These are phyloP conservation scores for Chromoteleia sp. DNA, from an alignment of 2,888 invertebrate genomes.

Conservation along the genomic window DNA sequence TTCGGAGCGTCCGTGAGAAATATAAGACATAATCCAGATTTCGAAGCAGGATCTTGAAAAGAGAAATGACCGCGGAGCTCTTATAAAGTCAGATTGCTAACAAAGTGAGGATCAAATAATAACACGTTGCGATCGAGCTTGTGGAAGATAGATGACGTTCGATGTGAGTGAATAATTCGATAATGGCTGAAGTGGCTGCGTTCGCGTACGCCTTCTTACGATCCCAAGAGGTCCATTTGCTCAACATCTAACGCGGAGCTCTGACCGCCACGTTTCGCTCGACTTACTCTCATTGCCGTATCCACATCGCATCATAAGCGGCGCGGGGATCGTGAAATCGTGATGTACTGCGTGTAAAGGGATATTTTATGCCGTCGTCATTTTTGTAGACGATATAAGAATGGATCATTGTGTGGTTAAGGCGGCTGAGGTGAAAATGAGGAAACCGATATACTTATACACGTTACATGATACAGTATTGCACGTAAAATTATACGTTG, in stretches of 20 bases:
- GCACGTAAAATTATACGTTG: slow-evolving; percentile 60
- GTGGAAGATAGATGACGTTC: slow-evolving; percentile 82
- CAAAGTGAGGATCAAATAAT: slow-evolving; percentile 84
- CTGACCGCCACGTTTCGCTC: slow-evolving; percentile 74
- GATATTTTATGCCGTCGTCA: slow-evolving; percentile 62
- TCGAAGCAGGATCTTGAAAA: slow-evolving; percentile 76
- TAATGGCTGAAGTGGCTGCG: slow-evolving; percentile 79
- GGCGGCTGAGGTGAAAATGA: slow-evolving; percentile 61
- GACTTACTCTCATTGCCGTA: slow-evolving; percentile 63
- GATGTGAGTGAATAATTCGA: slow-evolving; percentile 84
- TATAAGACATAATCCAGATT: slow-evolving; percentile 82
- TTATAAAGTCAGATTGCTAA: slow-evolving; percentile 81
- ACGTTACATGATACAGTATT: slow-evolving; percentile 54
- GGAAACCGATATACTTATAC: slow-evolving; percentile 54
- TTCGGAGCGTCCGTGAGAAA: slow-evolving; percentile 65
- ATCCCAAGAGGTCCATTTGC: slow-evolving; percentile 69
- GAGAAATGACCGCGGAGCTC: slow-evolving; percentile 75
- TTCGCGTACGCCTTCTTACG: slow-evolving; percentile 66
- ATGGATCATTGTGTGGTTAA: slow-evolving; percentile 64
- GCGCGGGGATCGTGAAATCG: slow-evolving; percentile 50
- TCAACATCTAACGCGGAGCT: slow-evolving; percentile 77
- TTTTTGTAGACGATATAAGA: slow-evolving; percentile 63
- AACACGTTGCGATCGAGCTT: slow-evolving; percentile 82
- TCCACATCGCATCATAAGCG: slow-evolving; percentile 54
- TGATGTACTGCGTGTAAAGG: slow-evolving; percentile 62